Base-by-base conservation (phyloP, 2,113 vertebrate species). In the Rallus limicola region DNA sequence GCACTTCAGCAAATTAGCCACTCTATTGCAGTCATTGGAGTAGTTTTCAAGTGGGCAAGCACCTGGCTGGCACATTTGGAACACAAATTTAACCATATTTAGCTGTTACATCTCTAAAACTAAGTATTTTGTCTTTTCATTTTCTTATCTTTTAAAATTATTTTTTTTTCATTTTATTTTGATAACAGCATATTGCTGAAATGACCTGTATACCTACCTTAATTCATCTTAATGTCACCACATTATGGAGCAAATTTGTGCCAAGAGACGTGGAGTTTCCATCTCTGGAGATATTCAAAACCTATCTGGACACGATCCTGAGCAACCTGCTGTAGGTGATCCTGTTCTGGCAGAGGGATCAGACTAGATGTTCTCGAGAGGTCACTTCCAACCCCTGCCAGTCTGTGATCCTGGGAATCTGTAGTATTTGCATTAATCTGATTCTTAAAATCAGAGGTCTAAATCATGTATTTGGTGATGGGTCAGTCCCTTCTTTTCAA, bases 1-100 rank as follows among this genome's bases (percentile, higher is more conserved):
- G 31, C 23, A 91, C 62, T 92, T 88, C 58, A 95, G 77, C 28
- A 93, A 86, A 95, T 91, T 82, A 94, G 17, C 8, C 31, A 33
- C 67, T 63, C 34, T 81, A 38, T 10, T 62, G 33, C 81, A 77
- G 55, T 64, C 42, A 72, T 1, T 89, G 40, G 68, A 96, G 69
- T 87, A 82, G 36, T 71, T 95, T 93, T 95, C 58, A 94, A 96
- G 86, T 74, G 62, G 52, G 42, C 88, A 86, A 72, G 88, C 78
- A 92, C 75, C 86, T 93, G 86, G 76, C 4, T 92, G 78, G 60
- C 21, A 72, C 53, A 82, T 68, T 72, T 65, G 29, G 50, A 76
- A 77, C 75, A 26, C 17, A 86, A 64, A 84, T 88, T 34, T 53
- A 69, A 29, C 11, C 38, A 55, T 33, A 36, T 64, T 68, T 58